phyloP scores from a whole-genome alignment of 2,113 vertebrate species.

The Chaetura pelagica region DNA sequence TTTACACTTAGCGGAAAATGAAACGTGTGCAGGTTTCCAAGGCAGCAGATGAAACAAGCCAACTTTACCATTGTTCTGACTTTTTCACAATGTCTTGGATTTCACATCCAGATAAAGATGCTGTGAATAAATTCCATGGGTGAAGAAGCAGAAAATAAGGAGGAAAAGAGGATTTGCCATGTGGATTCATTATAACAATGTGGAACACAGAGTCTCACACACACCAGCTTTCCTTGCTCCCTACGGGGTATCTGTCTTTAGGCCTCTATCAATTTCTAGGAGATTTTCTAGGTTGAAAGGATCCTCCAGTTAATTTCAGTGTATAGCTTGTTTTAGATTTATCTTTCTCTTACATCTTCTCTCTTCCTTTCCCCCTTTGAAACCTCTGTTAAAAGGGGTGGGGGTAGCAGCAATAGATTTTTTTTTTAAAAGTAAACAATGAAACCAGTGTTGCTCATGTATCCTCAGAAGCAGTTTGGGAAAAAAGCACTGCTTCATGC shows the following conservation, averaged over 20 bases:
- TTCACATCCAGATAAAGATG: conserved; percentile 71
- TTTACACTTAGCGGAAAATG: not conserved
- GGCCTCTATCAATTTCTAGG: conserved; percentile 65
- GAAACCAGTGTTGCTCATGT: not conserved
- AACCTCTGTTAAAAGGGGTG: not conserved
- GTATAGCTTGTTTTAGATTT: conserved; percentile 48
- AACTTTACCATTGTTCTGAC: conserved; percentile 58
- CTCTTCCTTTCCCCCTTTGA: conserved; percentile 31
- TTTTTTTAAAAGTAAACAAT: not conserved
- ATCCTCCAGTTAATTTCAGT: conserved; percentile 62
- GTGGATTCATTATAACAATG: conserved; percentile 62
- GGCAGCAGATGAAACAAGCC: conserved; percentile 56
- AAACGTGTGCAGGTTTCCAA: conserved; percentile 48
- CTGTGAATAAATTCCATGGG: conserved; percentile 74
- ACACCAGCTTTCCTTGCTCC: conserved; percentile 56
- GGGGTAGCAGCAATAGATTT: not conserved
- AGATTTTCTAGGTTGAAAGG: conserved; percentile 63
- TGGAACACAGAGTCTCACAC: conserved; percentile 48
- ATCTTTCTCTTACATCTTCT: conserved; percentile 38
- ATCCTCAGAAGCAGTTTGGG: not conserved
- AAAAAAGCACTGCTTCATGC: not conserved
- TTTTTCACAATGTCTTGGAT: conserved; percentile 69
- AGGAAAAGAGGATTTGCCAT: conserved; percentile 68
- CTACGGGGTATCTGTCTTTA: conserved; percentile 55
- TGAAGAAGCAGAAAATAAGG: conserved; percentile 70